Evolutionary conservation across 2,113 vertebrate species (phyloP), one percentile per base, ranked within the genome.

Genomic region (Corydoras sp.): DNA sequence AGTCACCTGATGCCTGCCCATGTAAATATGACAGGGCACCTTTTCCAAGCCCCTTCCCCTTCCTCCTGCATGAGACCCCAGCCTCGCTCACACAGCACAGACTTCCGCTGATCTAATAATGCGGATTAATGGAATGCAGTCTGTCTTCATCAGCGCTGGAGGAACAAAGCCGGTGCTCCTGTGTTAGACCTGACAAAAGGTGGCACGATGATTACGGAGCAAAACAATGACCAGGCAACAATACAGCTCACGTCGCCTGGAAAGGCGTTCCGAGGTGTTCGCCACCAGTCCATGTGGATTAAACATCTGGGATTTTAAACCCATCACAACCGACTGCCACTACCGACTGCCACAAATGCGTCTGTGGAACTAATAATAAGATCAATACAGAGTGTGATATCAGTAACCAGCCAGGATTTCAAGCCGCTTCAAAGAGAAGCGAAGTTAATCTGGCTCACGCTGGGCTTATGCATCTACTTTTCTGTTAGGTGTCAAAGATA

Each of bases 61-160:
- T 24, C 64, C 49, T 24, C 3, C 74, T 65, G 61, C 78, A 80
- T 18, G 80, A 75, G 72, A 74, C 77, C 79, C 67, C 77, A 30
- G 58, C 71, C 62, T 74, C 53, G 55, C 81, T 87, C 86, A 87
- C 86, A 84, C 87, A 84, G 85, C 83, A 85, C 73, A 81, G 77
- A 68, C n/a, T 82, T 75, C 35, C 50, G 72, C 81, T 71, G 74
- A 71, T 80, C 72, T 43, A 68, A 68, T 80, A 72, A 60, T 74
- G 78, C 68, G 58, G 65, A 83, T 82, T 82, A 78, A 77, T 74
- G 68, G 51, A 71, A 72, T 73, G 30, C 35, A 63, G 71, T 71
- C 63, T 68, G 51, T 65, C n/a, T 67, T 64, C 24, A 18, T 68
- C 14, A 56, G 58, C 31, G 63, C 71, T 51, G 15, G 59, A 55